phyloP scores from a whole-genome alignment of 1,140 invertebrate species.

The Trypoxylus dichotomus region DNA sequence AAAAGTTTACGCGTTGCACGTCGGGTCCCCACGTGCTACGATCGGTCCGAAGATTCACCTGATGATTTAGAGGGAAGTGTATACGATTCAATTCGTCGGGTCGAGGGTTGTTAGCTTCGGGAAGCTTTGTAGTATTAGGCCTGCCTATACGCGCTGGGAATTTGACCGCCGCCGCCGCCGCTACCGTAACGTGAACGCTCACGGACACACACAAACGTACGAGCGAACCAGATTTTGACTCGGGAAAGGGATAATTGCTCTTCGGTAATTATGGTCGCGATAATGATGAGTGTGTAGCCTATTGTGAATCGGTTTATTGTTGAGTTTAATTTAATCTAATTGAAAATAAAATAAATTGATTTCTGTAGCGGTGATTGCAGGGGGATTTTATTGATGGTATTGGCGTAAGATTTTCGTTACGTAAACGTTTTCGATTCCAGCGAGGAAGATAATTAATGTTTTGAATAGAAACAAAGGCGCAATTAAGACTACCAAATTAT shows the following conservation, averaged over 20 bases:
- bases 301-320: not conserved
- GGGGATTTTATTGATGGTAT: no score
- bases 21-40: not conserved
- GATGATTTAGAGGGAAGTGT: slow-evolving; percentile 1
- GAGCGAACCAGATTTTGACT: not conserved
- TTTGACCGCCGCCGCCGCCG: not conserved
- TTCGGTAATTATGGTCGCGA: not conserved
- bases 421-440: no score
- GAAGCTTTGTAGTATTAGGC: not conserved
- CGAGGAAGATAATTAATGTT: no score
- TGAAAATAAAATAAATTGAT: not conserved
- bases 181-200: not conserved
- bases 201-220: not conserved
- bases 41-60: not conserved
- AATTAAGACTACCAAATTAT: no score
- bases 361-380: not conserved
- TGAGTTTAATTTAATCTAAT: not conserved
- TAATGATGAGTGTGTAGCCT: not conserved
- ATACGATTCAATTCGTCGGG: not conserved
- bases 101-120: not conserved
- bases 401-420: no score
- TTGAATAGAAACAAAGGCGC: no score
- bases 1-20: not conserved
- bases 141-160: not conserved
- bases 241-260: not conserved